Conservation (phyloP, 2,797 vertebrate genomes). For the Remorina albescens region DNA sequence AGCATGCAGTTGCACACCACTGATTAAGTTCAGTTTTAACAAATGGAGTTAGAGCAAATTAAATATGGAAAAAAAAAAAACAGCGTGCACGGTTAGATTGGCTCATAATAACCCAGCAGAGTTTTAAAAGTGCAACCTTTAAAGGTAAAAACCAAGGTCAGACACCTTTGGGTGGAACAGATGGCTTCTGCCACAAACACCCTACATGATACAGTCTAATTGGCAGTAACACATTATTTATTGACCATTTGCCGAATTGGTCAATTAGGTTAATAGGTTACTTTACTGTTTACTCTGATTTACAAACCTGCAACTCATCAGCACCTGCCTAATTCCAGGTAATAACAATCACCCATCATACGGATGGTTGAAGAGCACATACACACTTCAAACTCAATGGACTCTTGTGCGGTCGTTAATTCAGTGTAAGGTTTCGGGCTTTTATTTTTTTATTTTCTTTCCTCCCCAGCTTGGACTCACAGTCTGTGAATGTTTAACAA, state of each 20-base stretch:
- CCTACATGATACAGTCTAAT: slow-evolving; percentile 69
- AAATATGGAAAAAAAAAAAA: slow-evolving; percentile 37
- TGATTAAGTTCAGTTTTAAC: slow-evolving; percentile 54
- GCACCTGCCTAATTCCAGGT: slow-evolving; percentile 63
- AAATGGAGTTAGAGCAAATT: slow-evolving; percentile 29
- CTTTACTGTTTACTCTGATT: slow-evolving; percentile 68
- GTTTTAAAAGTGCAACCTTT: slow-evolving; percentile 40
- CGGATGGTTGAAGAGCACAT: slow-evolving; percentile 33
- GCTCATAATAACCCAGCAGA: slow-evolving; percentile 18
- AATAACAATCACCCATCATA: slow-evolving; percentile 60
- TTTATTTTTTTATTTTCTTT: neutral
- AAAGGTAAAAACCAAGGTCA: slow-evolving; percentile 65
- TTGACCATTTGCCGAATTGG: slow-evolving; percentile 77
- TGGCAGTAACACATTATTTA: slow-evolving; percentile 77
- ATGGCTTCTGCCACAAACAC: slow-evolving; percentile 66
- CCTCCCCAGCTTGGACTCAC: neutral
- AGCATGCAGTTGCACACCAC: slow-evolving; percentile 43
- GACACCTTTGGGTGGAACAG: slow-evolving; percentile 69
- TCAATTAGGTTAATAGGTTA: slow-evolving; percentile 76
- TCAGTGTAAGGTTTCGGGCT: neutral
- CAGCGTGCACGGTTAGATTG: slow-evolving; percentile 9
- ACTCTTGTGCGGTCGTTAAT: neutral
- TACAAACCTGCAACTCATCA: slow-evolving; percentile 61
- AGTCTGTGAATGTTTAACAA: slow-evolving; percentile 9
- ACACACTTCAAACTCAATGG: slow-evolving; percentile 4